These are phyloP conservation scores for Panulirus ornatus DNA, from an alignment of 1,140 invertebrate genomes.

Conservation along the genomic window DNA sequence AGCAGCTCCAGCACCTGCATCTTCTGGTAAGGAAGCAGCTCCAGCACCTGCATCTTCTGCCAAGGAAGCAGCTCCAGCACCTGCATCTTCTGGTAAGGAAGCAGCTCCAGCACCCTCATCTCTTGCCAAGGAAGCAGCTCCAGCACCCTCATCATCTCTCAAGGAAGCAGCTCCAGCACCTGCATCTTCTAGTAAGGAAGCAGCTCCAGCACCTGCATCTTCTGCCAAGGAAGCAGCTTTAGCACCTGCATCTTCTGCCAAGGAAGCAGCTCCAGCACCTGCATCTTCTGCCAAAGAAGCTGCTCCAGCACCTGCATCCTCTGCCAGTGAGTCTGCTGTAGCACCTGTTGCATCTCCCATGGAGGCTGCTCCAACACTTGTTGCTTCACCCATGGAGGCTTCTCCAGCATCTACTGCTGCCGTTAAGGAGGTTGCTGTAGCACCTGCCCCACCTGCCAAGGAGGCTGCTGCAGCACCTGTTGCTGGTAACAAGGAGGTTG, in stretches of 20 bases:
- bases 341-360: not conserved
- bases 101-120: not conserved
- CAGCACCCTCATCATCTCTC: not conserved
- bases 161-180: not conserved
- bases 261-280: conserved; percentile 14
- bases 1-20: not conserved
- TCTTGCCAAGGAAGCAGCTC: not conserved
- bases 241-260: not conserved
- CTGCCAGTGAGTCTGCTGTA: not conserved
- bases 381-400: not conserved
- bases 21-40: no score
- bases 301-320: not conserved
- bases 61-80: no score
- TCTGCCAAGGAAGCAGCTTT: conserved; percentile 1
- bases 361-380: conserved; percentile 30
- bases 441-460: conserved; percentile 7
- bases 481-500: not conserved
- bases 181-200: no score
- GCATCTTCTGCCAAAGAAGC: conserved; percentile 27
- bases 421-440: conserved; percentile 3
- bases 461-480: not conserved
- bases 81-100: no score
- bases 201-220: no score
- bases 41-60: no score
- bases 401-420: not conserved